Base-by-base conservation (phyloP, 2,888 invertebrate genomes). In the Clusia tigrina region DNA sequence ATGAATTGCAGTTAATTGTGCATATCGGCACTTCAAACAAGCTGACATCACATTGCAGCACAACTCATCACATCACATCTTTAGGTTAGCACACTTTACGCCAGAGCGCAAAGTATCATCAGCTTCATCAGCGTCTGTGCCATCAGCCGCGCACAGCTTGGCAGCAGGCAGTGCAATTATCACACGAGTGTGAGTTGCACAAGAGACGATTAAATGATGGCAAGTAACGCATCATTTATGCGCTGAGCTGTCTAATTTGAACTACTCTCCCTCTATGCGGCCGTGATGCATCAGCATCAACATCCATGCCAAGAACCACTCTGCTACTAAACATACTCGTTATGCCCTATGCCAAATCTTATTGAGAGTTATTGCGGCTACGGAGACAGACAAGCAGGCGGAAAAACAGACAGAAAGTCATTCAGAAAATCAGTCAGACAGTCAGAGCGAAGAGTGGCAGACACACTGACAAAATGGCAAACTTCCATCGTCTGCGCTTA, bases 1-100 rank as follows among this genome's bases (percentile, higher is more conserved):
- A 42, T 42, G 2, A 42, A 62, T 53, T 57, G 53, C 62, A 53
- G 57, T 62, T 62, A 62, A 62, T 62, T 62, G 38, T 53, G 62
- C 62, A 58, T 62, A 55, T 62, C 53, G 54, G 57, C 32, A 22
- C 54, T 25, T 60, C 55, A 32, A n/a, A 55, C 54, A 55, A 54
- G 32, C 37, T n/a, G 22, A 24, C 58, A 12, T 22, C 52, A 58
- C 25, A 54, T n/a, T 32, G 17, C 54, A 54, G 26, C 54, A 54
- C 24, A 12, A 24, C 1, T 15, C 54, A 5, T 17, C 17, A 24
- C 12, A 32, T 32, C 32, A 6, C 32, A 32, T 32, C 32, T 9
- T 9, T 32, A 32, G 12, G 12, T 32, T 32, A 5, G 32, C 32
- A 32, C 32, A 9, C 32, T 9, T 9, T 9, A 9, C 6, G 25